Percentiles rank a stretch among this genome's conserved stretches.
These are phyloP conservation scores for Corella eumyota DNA, from an alignment of 23 tunicate species.

Conservation along the genomic window DNA sequence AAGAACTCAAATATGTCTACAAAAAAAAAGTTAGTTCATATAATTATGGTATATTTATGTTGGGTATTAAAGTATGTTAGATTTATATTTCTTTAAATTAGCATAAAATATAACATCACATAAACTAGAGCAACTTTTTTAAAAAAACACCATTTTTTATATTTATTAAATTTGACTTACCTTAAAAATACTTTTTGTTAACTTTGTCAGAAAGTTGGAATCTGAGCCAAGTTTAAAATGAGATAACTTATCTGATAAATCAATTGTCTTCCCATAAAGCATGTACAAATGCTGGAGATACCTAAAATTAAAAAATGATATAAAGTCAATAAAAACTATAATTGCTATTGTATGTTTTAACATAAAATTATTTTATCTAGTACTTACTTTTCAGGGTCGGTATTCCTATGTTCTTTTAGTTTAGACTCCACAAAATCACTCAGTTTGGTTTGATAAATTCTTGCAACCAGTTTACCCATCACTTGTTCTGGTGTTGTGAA, in stretches of 20 bases:
- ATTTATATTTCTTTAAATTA: no score
- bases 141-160: neutral
- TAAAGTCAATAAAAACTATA: neutral
- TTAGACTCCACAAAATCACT: slow-evolving; percentile 46
- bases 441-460: slow-evolving; percentile 63
- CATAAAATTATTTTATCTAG: no score
- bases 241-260: slow-evolving; percentile 41
- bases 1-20: slow-evolving; percentile 46
- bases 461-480: slow-evolving; percentile 78
- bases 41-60: neutral
- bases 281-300: slow-evolving; percentile 54
- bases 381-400: slow-evolving; percentile 70
- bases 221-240: slow-evolving; percentile 85
- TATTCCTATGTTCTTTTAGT: slow-evolving; percentile 32
- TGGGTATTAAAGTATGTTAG: neutral
- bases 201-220: slow-evolving; percentile 65
- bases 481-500: slow-evolving; percentile 95
- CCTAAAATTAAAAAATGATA: slow-evolving; percentile 10
- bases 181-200: slow-evolving; percentile 71
- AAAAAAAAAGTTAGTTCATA: no score
- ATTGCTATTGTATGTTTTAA: no score
- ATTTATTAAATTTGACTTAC: slow-evolving; percentile 3
- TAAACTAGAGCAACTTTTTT: neutral
- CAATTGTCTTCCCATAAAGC: slow-evolving; percentile 61
- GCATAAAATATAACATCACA: neutral